phyloP scores from a whole-genome alignment of 2,113 vertebrate species.

The Pseudorasbora parva region DNA sequence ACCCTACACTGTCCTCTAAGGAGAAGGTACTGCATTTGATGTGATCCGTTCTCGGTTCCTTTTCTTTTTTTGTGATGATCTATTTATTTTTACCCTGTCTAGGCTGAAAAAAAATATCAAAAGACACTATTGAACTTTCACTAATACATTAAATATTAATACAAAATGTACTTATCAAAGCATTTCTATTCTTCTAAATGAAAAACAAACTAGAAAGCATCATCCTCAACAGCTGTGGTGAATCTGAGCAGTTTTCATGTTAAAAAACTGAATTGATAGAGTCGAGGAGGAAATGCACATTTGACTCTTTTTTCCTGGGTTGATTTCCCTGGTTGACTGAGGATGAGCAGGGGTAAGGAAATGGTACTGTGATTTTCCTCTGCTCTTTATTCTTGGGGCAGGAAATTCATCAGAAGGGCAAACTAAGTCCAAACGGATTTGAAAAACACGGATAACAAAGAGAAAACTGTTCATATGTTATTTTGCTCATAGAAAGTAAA shows the following conservation, averaged over 20 bases:
- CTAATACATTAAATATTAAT: not conserved
- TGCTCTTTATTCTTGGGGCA: slow-evolving; percentile 48
- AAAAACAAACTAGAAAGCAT: not conserved
- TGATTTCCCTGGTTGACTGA: slow-evolving; percentile 53
- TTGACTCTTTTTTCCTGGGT: slow-evolving; percentile 45
- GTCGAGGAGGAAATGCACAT: slow-evolving; percentile 13
- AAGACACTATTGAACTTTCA: not conserved
- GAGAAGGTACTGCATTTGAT: slow-evolving; percentile 86
- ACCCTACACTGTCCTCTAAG: slow-evolving; percentile 97
- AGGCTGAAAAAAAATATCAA: not conserved
- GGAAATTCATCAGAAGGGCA: slow-evolving; percentile 55
- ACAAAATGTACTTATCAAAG: too few species aligned
- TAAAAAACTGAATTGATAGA: not conserved
- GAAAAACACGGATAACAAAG: slow-evolving; percentile 10
- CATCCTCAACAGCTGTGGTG: not conserved
- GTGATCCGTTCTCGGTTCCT: slow-evolving; percentile 43
- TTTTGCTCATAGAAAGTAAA: slow-evolving; percentile 7
- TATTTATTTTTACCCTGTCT: not conserved
- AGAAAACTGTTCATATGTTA: not conserved
- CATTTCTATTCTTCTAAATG: not conserved
- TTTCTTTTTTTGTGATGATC: slow-evolving; percentile 10
- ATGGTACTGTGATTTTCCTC: slow-evolving; percentile 48
- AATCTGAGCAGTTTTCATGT: not conserved
- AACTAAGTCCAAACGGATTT: slow-evolving; percentile 16
- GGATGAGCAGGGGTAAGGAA: slow-evolving; percentile 55